Base-by-base conservation (phyloP, 2,113 vertebrate genomes). In the Cricetomys ansorgei region DNA sequence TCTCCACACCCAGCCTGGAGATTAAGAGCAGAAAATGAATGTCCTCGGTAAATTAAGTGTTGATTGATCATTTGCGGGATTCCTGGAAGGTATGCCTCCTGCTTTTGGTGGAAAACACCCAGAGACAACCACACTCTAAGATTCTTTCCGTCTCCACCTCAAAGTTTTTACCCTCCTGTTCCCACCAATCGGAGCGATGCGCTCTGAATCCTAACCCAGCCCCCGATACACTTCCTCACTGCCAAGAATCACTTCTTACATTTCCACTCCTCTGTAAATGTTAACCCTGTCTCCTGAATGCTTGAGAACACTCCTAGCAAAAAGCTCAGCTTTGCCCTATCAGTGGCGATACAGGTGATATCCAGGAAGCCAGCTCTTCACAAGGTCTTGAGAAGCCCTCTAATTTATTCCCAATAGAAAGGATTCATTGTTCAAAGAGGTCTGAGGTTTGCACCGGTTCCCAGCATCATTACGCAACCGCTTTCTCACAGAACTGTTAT, bases 401-500 rank as follows among this genome's bases (percentile, higher is more conserved):
- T 43, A 15, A 50, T 34, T 45, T 29, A 64, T 48, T 87, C 50
- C 5, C 2, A 9, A 57, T 7, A 21, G 11, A 45, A 94, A 80
- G 27, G 59, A 50, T 25, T 59, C n/a, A 89, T 37, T 59, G n/a
- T 59, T 45, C 55, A 8, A 31, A 55, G 43, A 62, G 21, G 79
- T 37, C 34, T 6, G 7, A 72, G 67, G 65, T 73, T 55, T 89
- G 37, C 43, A 8, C 59, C 5, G 17, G 27, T 31, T 31, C 50
- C 4, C 1, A 1, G 4, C 16, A 27, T 9, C 0, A 19, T 29
- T 6, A 21, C 45, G 4, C 50, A 80, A 53, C 19, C 23, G 3
- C 45, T 8, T 10, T 65, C 50, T 72, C 19, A 13, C 19, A 2
- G 15, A 27, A 27, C 3, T 0, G 53, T 53, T 43, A 27, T 2